phyloP scores from a whole-genome alignment of 2,113 vertebrate genomes.

The Merops nubicus region DNA sequence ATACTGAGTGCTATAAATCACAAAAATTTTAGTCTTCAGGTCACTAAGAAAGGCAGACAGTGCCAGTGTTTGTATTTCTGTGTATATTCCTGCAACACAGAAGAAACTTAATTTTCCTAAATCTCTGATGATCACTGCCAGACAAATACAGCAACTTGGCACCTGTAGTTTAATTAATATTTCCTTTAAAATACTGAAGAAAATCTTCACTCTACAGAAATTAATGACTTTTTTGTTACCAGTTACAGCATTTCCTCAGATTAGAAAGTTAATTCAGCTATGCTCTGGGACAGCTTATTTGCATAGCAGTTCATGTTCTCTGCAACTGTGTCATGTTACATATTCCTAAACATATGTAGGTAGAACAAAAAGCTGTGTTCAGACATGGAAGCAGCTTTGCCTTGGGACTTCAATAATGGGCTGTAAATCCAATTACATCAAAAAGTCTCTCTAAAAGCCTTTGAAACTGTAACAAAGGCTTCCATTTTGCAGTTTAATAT shows the following conservation, averaged over 20 bases:
- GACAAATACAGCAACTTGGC: neutral
- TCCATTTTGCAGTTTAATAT: neutral
- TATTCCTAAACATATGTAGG: accelerated
- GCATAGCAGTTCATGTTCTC: neutral
- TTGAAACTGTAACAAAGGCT: neutral
- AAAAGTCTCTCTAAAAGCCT: neutral
- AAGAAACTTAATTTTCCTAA: neutral
- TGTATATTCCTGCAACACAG: neutral
- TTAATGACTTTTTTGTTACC: neutral
- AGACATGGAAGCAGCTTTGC: neutral
- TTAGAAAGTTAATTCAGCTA: neutral
- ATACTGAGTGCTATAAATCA: neutral
- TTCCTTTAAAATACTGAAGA: neutral
- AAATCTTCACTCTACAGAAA: neutral
- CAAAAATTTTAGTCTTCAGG: neutral
- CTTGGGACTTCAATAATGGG: neutral
- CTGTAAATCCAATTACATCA: neutral
- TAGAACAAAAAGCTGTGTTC: neutral
- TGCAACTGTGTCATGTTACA: neutral
- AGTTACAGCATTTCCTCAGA: neutral
- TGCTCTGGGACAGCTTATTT: neutral
- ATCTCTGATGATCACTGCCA: neutral
- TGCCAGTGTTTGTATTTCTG: neutral
- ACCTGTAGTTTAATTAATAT: neutral
- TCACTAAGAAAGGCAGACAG: neutral